Percentiles rank a stretch among this genome's conserved stretches.
phyloP scores from a whole-genome alignment of 2,113 vertebrate species.

The Gopherus evgoodei region DNA sequence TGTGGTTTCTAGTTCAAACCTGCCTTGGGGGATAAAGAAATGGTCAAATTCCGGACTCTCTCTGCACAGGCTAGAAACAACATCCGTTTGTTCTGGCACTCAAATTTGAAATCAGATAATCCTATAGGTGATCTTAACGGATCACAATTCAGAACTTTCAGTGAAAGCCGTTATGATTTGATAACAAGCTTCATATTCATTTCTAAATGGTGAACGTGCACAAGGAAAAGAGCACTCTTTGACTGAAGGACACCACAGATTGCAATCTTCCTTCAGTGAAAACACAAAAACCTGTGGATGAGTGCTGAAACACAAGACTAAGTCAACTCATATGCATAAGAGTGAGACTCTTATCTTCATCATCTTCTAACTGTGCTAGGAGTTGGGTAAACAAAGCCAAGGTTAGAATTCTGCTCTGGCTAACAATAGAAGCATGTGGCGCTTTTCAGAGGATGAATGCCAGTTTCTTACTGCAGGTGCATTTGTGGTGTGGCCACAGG shows the following conservation, averaged over 20 bases:
- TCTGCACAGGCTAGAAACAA: not conserved
- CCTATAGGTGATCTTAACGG: not conserved
- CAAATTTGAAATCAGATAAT: slow-evolving; percentile 5
- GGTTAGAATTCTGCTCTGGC: slow-evolving; percentile 46
- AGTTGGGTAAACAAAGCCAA: slow-evolving; percentile 58
- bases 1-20: not conserved
- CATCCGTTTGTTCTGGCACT: not conserved
- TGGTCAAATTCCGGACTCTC: not conserved
- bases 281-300: not conserved
- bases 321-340: not conserved
- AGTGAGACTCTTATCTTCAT: slow-evolving; percentile 52
- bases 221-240: not conserved
- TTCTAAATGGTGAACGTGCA: not conserved
- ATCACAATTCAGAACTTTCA: not conserved
- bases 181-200: not conserved
- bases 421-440: slow-evolving; percentile 71
- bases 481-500: slow-evolving; percentile 75
- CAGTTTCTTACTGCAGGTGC: slow-evolving; percentile 76
- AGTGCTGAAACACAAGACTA: not conserved
- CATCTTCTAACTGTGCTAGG: slow-evolving; percentile 30
- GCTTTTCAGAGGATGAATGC: slow-evolving; percentile 69
- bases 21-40: not conserved
- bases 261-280: slow-evolving; percentile 39
- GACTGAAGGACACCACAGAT: not conserved
- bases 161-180: slow-evolving; percentile 10